Evolutionary conservation across 2,113 vertebrate genomes (phyloP), one percentile per base, ranked within the genome.

Genomic region (Rattus norvegicus): DNA sequence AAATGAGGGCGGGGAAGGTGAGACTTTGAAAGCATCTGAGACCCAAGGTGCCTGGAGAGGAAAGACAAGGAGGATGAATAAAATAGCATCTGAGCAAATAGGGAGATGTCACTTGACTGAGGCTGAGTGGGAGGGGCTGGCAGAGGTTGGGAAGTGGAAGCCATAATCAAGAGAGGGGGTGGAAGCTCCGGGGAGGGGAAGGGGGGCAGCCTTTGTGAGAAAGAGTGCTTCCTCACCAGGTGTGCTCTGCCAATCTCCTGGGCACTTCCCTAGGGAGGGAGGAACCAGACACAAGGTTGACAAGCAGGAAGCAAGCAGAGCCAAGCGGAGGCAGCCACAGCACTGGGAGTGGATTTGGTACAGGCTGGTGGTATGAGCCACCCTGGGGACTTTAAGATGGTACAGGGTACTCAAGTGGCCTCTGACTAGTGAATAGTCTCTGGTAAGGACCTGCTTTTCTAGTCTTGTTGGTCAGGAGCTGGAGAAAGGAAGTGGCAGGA

Each of bases 381-480:
- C 36, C 83, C 30, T 36, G 49, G 17, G 56, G 70, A 26, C 79
- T 92, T 91, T 92, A 83, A 88, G 69, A 92, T 90, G 90, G 39
- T 85, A n/a, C 17, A 47, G 52, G 28, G 80, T 43, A 67, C 9
- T 47, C 54, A 85, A 49, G 84, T 43, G 10, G 1, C 20, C 56
- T 26, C 56, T 79, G 88, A 56, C 17, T 83, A 39, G 30, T 63
- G 79, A 56, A 26, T 43, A 54, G 61, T 33, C 28, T 73, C 24
- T 36, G 2, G 10, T 26, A 77, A 47, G 43, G 49, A 87, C 5
- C 70, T 52, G 43, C 28, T 77, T 95, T 96, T 93, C 43, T 69
- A 70, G 84, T 26, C 4, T 7, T 47, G 33, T 24, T 13, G 49
- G 79, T 28, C 39, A 9, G 39, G 65, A 69, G 63, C 9, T 56